Evolutionary conservation across 2,888 invertebrate genomes (phyloP).

Genomic region (Stegophylla sp.): DNA sequence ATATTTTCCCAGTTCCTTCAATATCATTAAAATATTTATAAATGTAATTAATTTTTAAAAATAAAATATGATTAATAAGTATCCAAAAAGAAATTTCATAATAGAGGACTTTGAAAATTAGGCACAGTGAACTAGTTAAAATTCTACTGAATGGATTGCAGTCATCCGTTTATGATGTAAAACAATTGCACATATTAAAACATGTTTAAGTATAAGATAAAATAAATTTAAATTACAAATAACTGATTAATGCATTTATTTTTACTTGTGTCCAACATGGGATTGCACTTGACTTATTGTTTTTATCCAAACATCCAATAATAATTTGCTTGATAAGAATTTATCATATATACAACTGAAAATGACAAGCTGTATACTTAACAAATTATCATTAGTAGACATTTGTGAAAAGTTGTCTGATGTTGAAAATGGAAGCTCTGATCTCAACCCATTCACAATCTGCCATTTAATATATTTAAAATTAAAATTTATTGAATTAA

Average conservation of each 20-base stretch:
- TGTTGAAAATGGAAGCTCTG: conserved; percentile 61
- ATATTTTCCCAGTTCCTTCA: no score
- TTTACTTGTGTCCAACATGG: conserved; percentile 62
- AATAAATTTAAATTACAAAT: no score
- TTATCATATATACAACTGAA: conserved; percentile 70
- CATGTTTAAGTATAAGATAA: no score
- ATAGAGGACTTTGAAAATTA: no score
- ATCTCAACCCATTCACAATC: conserved; percentile 67
- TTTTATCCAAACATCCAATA: conserved; percentile 70
- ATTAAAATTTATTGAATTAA: conserved; percentile 42
- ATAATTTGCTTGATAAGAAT: conserved; percentile 69
- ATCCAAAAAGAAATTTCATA: no score
- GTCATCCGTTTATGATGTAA: no score
- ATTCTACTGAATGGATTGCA: no score
- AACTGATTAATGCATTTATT: neutral
- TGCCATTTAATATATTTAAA: conserved; percentile 64
- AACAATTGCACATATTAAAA: no score
- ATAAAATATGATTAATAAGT: no score
- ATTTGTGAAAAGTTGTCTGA: conserved; percentile 39
- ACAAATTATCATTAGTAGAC: conserved; percentile 14
- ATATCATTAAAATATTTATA: no score
- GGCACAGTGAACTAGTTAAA: no score
- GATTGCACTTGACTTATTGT: conserved; percentile 68
- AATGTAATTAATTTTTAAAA: no score
- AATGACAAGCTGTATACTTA: conserved; percentile 65